phyloP scores from a whole-genome alignment of 2,113 vertebrate genomes.

The Prunella fulvescens region DNA sequence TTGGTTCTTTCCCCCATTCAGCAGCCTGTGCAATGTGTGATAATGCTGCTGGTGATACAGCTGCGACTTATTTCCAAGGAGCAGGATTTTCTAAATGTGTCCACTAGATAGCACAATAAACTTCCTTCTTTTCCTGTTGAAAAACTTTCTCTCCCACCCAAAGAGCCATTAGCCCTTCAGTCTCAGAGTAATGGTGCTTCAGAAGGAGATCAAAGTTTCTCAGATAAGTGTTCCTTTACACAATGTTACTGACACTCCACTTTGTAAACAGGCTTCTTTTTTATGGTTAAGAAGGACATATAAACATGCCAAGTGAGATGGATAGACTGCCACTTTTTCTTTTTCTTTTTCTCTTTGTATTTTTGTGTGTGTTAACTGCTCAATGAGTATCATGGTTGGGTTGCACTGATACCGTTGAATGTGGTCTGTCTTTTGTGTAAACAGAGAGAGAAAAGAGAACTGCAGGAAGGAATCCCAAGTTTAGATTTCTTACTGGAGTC shows the following conservation, averaged over 20 bases:
- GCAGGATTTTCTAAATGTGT: constrained; percentile 40
- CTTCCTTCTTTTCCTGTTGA: constrained; percentile 8
- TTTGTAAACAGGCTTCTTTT: constrained; percentile 71
- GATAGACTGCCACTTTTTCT: constrained; percentile 63
- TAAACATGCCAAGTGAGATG: constrained; percentile 72
- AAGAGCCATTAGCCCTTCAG: constrained; percentile 30
- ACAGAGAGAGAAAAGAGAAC: constrained; percentile 8
- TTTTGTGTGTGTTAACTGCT: background rate
- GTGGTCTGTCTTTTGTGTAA: constrained; percentile 38
- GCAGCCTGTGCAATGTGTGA: background rate
- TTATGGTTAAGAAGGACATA: constrained; percentile 67
- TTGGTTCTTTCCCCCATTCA: background rate
- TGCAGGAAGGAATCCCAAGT: background rate
- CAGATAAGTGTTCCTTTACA: constrained; percentile 70
- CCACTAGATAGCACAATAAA: constrained; percentile 53
- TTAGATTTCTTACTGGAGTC: background rate
- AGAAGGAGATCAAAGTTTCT: constrained; percentile 72
- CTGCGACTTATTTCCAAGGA: background rate
- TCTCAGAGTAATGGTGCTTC: constrained; percentile 62
- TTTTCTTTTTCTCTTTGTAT: constrained; percentile 41
- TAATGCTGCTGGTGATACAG: background rate
- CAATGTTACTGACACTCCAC: constrained; percentile 72
- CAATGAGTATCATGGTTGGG: constrained; percentile 22
- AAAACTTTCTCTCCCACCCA: constrained; percentile 33
- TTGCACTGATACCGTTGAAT: background rate